These are phyloP conservation scores for Cyrtonyx montezumae DNA, from an alignment of 2,113 vertebrate species.

Conservation along the genomic window DNA sequence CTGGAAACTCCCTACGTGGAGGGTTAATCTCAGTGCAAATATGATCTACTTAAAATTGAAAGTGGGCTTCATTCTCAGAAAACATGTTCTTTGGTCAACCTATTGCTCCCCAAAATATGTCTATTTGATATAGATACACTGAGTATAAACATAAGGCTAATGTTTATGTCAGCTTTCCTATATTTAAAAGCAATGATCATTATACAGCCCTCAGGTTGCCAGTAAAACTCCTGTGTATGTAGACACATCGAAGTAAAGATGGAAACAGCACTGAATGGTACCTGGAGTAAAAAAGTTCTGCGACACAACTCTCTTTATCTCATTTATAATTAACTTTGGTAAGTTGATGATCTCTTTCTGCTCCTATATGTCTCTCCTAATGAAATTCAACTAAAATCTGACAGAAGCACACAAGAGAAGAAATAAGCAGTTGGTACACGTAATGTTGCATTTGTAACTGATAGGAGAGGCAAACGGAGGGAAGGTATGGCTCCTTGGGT, in stretches of 20 bases:
- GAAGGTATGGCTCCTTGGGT: constrained; percentile 39
- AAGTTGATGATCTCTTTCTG: not conserved
- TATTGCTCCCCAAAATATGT: not conserved
- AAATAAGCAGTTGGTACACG: not conserved
- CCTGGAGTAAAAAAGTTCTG: not conserved
- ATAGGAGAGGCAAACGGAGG: constrained; percentile 45
- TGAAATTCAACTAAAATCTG: not conserved
- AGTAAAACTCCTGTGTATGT: not conserved
- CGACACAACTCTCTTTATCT: not conserved
- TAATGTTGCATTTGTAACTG: constrained; percentile 52
- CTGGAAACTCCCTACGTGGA: not conserved
- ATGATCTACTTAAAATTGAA: not conserved
- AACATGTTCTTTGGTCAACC: not conserved
- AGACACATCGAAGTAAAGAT: not conserved
- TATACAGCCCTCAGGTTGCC: not conserved
- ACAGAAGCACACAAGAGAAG: not conserved
- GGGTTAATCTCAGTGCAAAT: not conserved
- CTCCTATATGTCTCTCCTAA: not conserved
- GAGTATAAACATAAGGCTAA: not conserved
- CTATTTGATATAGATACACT: not conserved
- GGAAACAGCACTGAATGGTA: not conserved
- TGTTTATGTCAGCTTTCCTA: not conserved
- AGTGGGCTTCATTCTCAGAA: not conserved
- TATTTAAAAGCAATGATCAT: not conserved
- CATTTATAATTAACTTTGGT: constrained; percentile 7